phyloP scores from a whole-genome alignment of 2,113 vertebrate species.

The Mellivora capensis region DNA sequence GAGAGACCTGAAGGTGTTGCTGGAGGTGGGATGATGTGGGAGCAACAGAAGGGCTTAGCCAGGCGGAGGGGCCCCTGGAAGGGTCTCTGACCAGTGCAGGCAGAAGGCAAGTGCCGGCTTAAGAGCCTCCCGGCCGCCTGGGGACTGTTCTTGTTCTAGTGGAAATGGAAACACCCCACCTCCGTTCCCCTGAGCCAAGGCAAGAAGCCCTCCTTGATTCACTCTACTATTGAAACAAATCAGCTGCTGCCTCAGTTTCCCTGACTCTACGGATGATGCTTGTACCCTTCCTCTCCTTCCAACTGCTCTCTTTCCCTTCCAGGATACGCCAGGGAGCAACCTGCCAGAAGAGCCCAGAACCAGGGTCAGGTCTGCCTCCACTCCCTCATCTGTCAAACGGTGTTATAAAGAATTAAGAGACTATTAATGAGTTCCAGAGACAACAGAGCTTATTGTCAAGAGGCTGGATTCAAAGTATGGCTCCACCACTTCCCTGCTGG shows the following conservation, averaged over 20 bases:
- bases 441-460: background rate
- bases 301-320: background rate
- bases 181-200: background rate
- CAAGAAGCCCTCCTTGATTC: background rate
- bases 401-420: background rate
- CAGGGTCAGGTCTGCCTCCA: background rate
- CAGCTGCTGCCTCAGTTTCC: constrained; percentile 18
- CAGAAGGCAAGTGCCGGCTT: background rate
- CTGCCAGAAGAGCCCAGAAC: background rate
- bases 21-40: rapidly evolving
- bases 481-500: background rate
- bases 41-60: background rate
- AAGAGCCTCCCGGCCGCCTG: background rate
- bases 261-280: background rate
- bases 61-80: background rate
- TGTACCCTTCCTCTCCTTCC: background rate
- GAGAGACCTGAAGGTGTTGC: too few species aligned
- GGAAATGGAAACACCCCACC: background rate
- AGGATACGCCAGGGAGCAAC: background rate
- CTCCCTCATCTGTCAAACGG: background rate
- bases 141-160: background rate
- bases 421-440: background rate
- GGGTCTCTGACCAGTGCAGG: background rate
- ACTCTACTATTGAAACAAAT: background rate
- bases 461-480: background rate